Evolutionary conservation across 2,888 invertebrate genomes (phyloP), one percentile per base, ranked within the genome.

Genomic region (Minunthozetes semirufus): DNA sequence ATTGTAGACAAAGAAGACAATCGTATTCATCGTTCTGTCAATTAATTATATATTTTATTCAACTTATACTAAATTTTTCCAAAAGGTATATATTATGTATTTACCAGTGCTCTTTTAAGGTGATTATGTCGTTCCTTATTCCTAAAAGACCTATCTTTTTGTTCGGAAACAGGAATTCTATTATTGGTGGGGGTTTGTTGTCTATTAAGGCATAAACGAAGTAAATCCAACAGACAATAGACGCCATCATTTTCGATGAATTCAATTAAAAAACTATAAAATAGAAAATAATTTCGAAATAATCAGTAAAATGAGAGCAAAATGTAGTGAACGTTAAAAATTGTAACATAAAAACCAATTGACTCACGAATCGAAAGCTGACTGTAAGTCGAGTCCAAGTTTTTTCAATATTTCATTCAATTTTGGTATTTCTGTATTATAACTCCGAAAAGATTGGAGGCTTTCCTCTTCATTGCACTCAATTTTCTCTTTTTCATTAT

Each of bases 241-340:
- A 94, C 89, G 11, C 95, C 95, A 84, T 94, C 93, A 81, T 92
- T 88, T 73, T 90, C 89, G 0, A 93, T 88, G 83, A 95, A 94
- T 83, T 95, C 95, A 84, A 93, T 93, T 11, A 95, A 90, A 83
- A 95, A 96, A 83, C 94, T 95, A 85, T 61, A 74, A 73, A n/a
- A 9, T 25, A 0, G 19, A 72, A 19, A 59, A 27, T 33, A 4
- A 9, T 38, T n/a, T 3, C 1, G 4, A 56, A 25, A 25, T 33
- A 5, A 5, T 33, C 4, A 33, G 33, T 33, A 8, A 33, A 33
- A 33, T 33, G 4, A 33, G 33, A 6, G 13, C 6, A 42, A 42
- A 42, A 42, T 42, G 13, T 42, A 42, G 6, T 42, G 13, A 42
- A 42, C 6, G 13, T 42, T 13, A 42, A 9, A 9, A 9, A 42